Conservation (phyloP, 2,113 vertebrate genomes). For the Pachyramphus minor region DNA sequence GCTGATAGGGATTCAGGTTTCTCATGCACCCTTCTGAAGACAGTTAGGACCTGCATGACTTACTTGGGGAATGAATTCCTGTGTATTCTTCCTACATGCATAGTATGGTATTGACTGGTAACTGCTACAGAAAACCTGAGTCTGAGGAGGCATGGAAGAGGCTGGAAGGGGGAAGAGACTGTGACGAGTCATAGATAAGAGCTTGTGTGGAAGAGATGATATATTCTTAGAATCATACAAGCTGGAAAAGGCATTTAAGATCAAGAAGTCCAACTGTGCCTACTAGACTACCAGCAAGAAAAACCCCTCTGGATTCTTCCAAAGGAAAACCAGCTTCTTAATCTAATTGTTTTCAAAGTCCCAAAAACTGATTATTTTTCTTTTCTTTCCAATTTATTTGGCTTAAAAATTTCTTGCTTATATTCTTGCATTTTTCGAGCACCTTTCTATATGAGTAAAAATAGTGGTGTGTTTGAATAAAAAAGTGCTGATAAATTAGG, state of each 20-base stretch:
- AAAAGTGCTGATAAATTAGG: background rate
- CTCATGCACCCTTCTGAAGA: background rate
- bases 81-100: fast-evolving
- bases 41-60: background rate
- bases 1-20: background rate
- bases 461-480: background rate
- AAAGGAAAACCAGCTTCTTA: background rate
- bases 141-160: background rate
- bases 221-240: background rate
- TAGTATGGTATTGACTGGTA: background rate
- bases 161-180: background rate
- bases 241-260: background rate
- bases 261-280: background rate
- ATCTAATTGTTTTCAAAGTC: background rate
- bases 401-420: background rate
- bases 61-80: background rate
- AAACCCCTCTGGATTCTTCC: background rate
- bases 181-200: background rate
- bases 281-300: background rate
- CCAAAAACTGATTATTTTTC: background rate
- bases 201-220: background rate
- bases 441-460: background rate
- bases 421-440: background rate
- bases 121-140: background rate
- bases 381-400: background rate